Base-by-base conservation (phyloP, 2,888 invertebrate species). In the Cryptocephalus moraei region DNA sequence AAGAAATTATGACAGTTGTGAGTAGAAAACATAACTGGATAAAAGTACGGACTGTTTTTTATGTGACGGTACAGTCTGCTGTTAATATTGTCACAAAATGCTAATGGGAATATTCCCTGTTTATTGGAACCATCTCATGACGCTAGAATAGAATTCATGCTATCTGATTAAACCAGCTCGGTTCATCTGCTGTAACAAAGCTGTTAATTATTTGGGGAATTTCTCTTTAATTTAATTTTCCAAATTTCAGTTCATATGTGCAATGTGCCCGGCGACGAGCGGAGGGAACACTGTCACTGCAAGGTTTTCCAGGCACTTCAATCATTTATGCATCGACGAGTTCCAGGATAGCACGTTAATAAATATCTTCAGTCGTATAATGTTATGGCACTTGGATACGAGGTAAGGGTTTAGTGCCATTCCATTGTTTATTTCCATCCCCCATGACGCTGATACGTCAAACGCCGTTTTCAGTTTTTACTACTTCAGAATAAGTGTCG, bases 341-440 rank as follows among this genome's bases (percentile, higher is more conserved):
- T 94, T 94, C 65, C 83, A 86, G 53, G 91, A 94, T 58, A 78
- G 80, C 0, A 88, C 89, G 1, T 79, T 94, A 73, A 78, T 77
- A 12, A 81, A 85, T 10, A 94, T 94, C 52, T 95, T 93, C 63
- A 84, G 86, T 48, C 84, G 86, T 67, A 94, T 96, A 53, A 82
- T 94, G 72, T 74, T 91, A 32, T 95, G 95, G 95, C 95, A 96
- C 76, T 80, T 95, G 61, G 91, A 92, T 62, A 88, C 91, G n/a
- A 85, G 87, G 92, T 82, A 22, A 22, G 22, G 22, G 22, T 22
- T 22, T 22, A 22, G 22, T 22, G 22, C 22, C 22, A 22, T 22
- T 22, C 22, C 6, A 22, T 22, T 22, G 22, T 6, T 6, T 22
- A 4, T 22, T 22, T 22, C 22, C 22, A 22, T 22, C 2, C 22